A percentile compares a stretch with the other conserved stretches of the same genome.
Conservation (phyloP, 2,113 vertebrate species). For the Plestiodon gilberti region DNA sequence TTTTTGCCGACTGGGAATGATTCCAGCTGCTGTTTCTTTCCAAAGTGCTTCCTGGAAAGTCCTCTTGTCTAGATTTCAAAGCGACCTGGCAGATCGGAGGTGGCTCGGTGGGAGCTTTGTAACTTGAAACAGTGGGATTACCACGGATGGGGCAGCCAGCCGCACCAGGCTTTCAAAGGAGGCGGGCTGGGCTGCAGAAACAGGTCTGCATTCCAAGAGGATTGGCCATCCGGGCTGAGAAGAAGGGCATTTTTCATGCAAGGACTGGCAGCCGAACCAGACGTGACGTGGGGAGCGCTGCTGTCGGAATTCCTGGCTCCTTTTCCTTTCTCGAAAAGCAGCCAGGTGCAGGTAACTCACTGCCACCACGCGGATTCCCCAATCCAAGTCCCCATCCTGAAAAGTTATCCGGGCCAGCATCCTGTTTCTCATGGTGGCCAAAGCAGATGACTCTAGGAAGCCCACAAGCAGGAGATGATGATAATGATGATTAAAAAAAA, state of each 20-base stretch:
- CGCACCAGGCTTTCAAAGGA: conserved; percentile 3
- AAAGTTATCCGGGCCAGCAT: no score
- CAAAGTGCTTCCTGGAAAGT: conserved; percentile 50
- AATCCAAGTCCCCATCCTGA: no score
- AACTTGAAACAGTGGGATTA: conserved; percentile 66
- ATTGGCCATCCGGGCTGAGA: background rate
- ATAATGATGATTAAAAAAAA: no score
- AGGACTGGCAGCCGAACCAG: no score
- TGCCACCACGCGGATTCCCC: no score
- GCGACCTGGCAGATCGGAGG: conserved; percentile 41
- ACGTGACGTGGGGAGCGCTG: no score
- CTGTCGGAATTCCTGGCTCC: no score
- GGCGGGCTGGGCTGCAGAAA: background rate
- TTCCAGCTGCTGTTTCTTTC: conserved; percentile 54
- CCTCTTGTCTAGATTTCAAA: conserved; percentile 67
- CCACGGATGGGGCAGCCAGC: fast-evolving
- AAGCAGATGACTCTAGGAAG: no score
- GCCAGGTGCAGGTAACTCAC: no score
- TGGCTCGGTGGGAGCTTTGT: conserved; percentile 65
- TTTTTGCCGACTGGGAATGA: background rate
- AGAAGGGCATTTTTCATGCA: background rate
- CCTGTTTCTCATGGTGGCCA: no score
- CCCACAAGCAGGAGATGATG: no score
- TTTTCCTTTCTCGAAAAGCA: no score
- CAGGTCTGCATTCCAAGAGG: conserved; percentile 8